Conservation (phyloP, 2,797 vertebrate genomes). For the Sphenopsis melanotis region DNA sequence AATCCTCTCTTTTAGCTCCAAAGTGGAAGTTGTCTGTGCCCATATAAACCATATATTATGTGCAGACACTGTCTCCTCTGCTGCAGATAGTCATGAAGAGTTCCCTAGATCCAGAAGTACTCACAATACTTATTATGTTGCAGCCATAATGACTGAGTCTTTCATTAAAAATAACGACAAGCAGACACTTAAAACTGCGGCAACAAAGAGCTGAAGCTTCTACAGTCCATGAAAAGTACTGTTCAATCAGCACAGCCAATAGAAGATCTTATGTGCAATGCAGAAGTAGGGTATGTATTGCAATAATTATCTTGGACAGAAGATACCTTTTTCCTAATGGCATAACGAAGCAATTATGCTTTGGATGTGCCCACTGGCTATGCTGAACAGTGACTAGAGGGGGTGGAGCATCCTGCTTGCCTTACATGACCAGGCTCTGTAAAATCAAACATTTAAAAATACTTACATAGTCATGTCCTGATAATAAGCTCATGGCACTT, state of each 20-base stretch:
- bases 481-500: background rate
- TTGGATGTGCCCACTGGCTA: background rate
- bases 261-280: background rate
- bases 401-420: background rate
- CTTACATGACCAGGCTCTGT: background rate
- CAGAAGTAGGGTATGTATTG: background rate
- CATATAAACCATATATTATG: background rate
- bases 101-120: background rate
- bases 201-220: background rate
- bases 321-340: background rate
- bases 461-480: background rate
- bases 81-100: background rate
- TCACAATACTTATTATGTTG: background rate
- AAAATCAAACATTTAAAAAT: background rate
- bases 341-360: background rate
- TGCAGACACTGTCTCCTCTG: background rate
- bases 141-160: background rate
- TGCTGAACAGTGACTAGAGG: background rate
- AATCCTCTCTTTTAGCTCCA: background rate
- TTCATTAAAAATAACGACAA: background rate
- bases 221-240: background rate
- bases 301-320: background rate
- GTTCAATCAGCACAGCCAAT: background rate
- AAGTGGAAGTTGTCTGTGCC: background rate
- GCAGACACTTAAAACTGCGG: background rate